Base-by-base conservation (phyloP, 2,113 vertebrate species). In the Agelaius phoeniceus region DNA sequence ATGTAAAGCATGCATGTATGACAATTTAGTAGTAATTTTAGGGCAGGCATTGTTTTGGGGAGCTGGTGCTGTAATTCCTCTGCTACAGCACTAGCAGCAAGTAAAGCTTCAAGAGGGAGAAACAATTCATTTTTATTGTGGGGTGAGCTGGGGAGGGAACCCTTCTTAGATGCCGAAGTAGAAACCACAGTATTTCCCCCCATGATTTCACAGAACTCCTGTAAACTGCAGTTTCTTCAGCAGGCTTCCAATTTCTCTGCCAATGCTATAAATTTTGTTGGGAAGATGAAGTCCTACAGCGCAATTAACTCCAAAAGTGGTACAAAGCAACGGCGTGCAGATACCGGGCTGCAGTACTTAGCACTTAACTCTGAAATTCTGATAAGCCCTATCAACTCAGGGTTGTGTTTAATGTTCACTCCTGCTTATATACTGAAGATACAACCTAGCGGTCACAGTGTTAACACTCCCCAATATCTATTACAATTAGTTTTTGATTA, bases 401-500 rank as follows among this genome's bases (percentile, higher is more conserved):
- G 98, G 98, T 98, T 99, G 98, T 99, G 98, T 99, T 99, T 98
- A 98, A 99, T 98, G 98, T 98, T 99, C 98, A 95, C 98, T 98
- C 98, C 97, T 97, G 98, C 98, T 98, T 98, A 98, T 97, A 98
- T 98, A 97, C 97, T 94, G 97, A 98, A 97, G 98, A 98, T 98
- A 98, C 98, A 98, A 98, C 98, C 97, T 97, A 98, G 98, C 97
- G 98, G 98, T 99, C 99, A 98, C 98, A 89, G 98, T 99, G 99
- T 99, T 99, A 99, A 99, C 98, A 99, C 99, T 99, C 99, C 99
- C 98, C 98, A 98, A 98, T 99, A 99, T 99, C 99, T 99, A 98
- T 99, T 98, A 99, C 99, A 99, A 99, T 99, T 99, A 99, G 99
- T 99, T 99, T 99, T 99, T 99, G 99, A 99, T 99, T 99, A 99